These are phyloP conservation scores for Sisor rabdophorus DNA, from an alignment of 2,113 vertebrate genomes.

Conservation along the genomic window DNA sequence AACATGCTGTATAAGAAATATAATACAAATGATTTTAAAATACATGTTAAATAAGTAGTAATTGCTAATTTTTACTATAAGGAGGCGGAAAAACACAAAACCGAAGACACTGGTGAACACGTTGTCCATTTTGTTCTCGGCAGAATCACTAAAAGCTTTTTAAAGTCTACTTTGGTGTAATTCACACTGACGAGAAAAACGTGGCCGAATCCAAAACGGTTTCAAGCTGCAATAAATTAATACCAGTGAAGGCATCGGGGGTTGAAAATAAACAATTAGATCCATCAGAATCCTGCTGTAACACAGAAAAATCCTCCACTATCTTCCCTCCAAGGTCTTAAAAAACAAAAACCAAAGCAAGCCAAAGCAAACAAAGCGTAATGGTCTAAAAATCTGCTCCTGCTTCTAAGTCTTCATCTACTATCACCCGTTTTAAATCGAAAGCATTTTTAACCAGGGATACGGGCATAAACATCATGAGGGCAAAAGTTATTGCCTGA, in stretches of 20 bases:
- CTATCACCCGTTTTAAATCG: neutral
- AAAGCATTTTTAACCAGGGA: neutral
- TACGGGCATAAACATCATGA: neutral
- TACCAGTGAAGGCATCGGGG: neutral
- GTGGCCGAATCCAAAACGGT: neutral
- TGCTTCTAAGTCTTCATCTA: neutral
- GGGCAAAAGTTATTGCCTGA: neutral
- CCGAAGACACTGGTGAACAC: neutral
- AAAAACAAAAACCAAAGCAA: neutral
- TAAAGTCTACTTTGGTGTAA: neutral
- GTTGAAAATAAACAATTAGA: conserved; percentile 6
- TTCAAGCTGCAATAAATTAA: conserved; percentile 10
- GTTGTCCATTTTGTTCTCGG: neutral
- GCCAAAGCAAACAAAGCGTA: neutral
- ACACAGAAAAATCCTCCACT: neutral
- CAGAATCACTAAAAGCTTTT: neutral
- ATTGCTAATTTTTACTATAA: neutral
- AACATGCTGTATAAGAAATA: neutral
- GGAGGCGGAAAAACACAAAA: neutral
- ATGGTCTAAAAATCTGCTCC: neutral
- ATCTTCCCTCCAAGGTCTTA: neutral
- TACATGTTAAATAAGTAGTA: neutral
- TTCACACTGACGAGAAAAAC: neutral
- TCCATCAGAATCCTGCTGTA: neutral
- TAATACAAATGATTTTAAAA: neutral